Base-by-base conservation (phyloP, 2,888 invertebrate species). In the Dolomedes plantarius region DNA sequence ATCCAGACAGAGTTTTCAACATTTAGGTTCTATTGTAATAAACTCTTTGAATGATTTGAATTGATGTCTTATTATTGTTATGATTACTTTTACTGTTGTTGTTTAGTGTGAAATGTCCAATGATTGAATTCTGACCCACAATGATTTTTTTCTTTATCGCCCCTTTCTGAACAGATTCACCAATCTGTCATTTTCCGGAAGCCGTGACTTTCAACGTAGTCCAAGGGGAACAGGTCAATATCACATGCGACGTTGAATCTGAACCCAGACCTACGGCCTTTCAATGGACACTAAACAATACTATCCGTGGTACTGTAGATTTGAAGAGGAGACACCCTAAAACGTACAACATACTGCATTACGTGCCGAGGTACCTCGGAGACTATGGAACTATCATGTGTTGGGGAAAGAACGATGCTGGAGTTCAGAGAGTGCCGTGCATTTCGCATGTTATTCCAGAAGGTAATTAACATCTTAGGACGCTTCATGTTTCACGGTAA, bases 221-320 rank as follows among this genome's bases (percentile, higher is more conserved):
- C 9, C 86, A 86, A 69, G 69, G 78, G 0, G 86, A 86, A 16
- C 16, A 19, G 2, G 67, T 86, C 0, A 86, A 86, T 75, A 86
- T 86, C 19, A 80, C 86, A 0, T 86, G 86, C 32, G 86, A 86
- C 11, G 86, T 86, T 0, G 79, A 79, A 27, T 36, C 86, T 3
- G 80, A 80, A 5, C 86, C 86, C 6, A 64, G 62, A 13, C 80
- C 79, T 1, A 79, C 29, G 9, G 76, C 86, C 7, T 86, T 80
- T 28, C 86, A 80, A 28, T 86, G 86, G 86, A 78, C 86, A 1
- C 67, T 86, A 9, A 86, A 86, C 50, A 86, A 76, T 41, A 80
- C 86, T 0, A 31, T 80, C 2, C 56, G 79, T 23, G 72, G 76
- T 0, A 72, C 78, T 13, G 72, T 80, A 9, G 86, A 79, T 28